Base-by-base conservation (phyloP, 2,888 invertebrate genomes). In the Ptychoptera albimana region DNA sequence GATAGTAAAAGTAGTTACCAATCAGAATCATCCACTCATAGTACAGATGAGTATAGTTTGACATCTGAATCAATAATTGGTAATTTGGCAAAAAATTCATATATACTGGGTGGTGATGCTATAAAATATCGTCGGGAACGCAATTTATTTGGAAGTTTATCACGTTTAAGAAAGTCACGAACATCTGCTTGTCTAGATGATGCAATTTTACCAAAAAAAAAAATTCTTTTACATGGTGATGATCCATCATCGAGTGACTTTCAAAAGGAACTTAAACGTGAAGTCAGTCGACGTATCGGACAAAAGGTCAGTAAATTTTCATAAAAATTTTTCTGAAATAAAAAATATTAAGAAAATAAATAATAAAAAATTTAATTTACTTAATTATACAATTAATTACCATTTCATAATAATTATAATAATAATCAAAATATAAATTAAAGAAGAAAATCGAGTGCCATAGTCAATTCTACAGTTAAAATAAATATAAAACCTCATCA, bases 141-240 rank as follows among this genome's bases (percentile, higher is more conserved):
- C 7, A 49, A 51, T 29, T 44, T 56, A 34, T 56, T 56, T 41
- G 54, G 56, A 13, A 56, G 56, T 45, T 46, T 55, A 43, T 50
- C 54, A 12, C 50, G 53, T 40, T 44, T 55, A 9, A 52, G 47
- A 45, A 52, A 52, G 44, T 45, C 50, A 11, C 35, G 50, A 13
- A 48, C 51, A 1, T 50, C 51, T 13, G 35, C 51, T 15, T 49
- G 45, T 37, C 42, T 52, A 14, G 47, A 49, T 10, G 51, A 50
- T 43, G 16, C n/a, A 11, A 32, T 32, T 37, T 37, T 30, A 42
- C 38, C 30, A 50, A 48, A 44, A 31, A 50, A 49, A 43, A 12
- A 39, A 29, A 29, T 46, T 8, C 35, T 37, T 23, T 36, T 36
- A 43, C 43, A 43, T 12, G 40, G 40, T 15, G 43, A 39, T 35